Conservation (phyloP, 2,797 vertebrate species). For the Percopsis omiscomaycus region DNA sequence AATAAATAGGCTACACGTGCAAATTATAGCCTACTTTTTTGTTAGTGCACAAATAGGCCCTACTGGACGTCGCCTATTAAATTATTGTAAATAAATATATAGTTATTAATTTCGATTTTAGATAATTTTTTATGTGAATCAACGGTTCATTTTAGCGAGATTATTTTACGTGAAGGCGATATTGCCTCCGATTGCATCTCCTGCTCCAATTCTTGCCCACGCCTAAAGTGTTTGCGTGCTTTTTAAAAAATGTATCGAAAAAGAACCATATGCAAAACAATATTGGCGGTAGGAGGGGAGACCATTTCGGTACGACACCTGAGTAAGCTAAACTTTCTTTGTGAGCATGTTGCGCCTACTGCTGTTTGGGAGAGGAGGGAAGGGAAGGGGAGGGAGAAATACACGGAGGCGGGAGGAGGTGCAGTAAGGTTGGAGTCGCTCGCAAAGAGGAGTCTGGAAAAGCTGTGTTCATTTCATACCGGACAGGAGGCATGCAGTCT, state of each 20-base stretch:
- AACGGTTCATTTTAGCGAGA: too few relatives aligned
- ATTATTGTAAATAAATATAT: neutral
- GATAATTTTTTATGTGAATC: too few relatives aligned
- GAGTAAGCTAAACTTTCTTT: too few relatives aligned
- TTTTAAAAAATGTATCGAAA: too few relatives aligned
- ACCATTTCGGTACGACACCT: neutral
- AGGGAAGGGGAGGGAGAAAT: neutral
- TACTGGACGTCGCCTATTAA: too few relatives aligned
- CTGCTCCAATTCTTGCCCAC: too few relatives aligned
- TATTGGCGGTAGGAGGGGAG: constrained; percentile 48
- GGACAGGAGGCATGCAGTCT: constrained; percentile 45
- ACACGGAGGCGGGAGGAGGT: constrained; percentile 8
- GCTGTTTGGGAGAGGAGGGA: neutral
- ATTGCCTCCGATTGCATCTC: too few relatives aligned
- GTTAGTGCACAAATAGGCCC: too few relatives aligned
- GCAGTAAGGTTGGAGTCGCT: constrained; percentile 5
- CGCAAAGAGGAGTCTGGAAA: constrained; percentile 18
- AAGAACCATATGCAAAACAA: too few relatives aligned
- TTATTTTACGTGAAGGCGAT: too few relatives aligned
- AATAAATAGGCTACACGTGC: neutral
- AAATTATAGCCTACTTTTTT: neutral
- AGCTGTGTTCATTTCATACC: constrained; percentile 61
- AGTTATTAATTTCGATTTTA: neutral
- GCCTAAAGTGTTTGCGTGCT: too few relatives aligned
- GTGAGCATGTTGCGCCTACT: too few relatives aligned